Percentiles rank a stretch among this genome's conserved stretches.
phyloP scores from a whole-genome alignment of 2,113 vertebrate species.

The Daubentonia madagascariensis region DNA sequence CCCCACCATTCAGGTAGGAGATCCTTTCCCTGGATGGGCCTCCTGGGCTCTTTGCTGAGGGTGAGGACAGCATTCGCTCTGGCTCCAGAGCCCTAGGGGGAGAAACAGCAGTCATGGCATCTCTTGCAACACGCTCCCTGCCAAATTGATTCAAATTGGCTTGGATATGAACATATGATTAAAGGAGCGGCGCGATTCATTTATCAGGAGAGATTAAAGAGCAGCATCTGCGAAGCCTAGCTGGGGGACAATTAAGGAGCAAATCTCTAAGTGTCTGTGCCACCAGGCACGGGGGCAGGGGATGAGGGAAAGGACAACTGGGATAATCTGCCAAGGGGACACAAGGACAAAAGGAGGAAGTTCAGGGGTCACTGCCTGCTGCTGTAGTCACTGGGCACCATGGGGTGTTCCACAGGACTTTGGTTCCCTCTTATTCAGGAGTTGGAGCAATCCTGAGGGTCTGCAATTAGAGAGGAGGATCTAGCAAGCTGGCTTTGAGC shows the following conservation, averaged over 20 bases:
- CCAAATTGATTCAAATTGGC: constrained; percentile 81
- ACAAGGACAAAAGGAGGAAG: constrained; percentile 35
- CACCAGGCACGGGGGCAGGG: constrained; percentile 59
- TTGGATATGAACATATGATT: constrained; percentile 82
- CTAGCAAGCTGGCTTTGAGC: neutral
- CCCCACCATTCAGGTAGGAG: constrained; percentile 15
- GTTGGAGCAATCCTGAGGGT: neutral
- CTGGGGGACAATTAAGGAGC: constrained; percentile 81
- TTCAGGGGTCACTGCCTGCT: neutral
- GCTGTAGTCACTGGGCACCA: neutral
- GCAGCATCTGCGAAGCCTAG: constrained; percentile 78
- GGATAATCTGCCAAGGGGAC: constrained; percentile 54
- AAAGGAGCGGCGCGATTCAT: constrained; percentile 75
- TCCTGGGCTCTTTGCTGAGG: constrained; percentile 46
- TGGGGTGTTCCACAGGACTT: neutral
- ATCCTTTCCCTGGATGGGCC: neutral
- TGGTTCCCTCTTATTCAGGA: neutral
- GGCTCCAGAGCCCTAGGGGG: constrained; percentile 34
- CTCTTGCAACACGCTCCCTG: constrained; percentile 68
- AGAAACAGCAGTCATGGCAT: constrained; percentile 65
- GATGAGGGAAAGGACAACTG: constrained; percentile 48
- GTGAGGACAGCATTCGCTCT: neutral
- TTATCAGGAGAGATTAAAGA: constrained; percentile 82
- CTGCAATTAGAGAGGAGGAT: neutral
- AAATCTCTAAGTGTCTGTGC: constrained; percentile 78